These are phyloP conservation scores for Pampusana beccarii DNA, from an alignment of 2,113 vertebrate species.

Conservation along the genomic window DNA sequence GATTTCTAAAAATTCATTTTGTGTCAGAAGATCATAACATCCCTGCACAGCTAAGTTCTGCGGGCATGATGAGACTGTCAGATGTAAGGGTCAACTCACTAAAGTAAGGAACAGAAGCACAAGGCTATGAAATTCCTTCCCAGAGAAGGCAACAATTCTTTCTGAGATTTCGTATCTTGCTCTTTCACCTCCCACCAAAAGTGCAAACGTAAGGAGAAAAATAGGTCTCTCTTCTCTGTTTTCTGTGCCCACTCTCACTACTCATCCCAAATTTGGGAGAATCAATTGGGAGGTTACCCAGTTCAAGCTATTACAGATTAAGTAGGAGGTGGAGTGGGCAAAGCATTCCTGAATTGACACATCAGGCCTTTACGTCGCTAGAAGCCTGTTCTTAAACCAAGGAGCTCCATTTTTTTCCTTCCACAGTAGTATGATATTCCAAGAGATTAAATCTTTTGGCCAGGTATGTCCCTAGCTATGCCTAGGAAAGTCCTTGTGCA, in stretches of 20 bases:
- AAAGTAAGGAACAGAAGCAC: not conserved
- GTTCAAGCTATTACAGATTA: not conserved
- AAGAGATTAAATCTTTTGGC: not conserved
- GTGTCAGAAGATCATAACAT: not conserved
- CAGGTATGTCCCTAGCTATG: not conserved
- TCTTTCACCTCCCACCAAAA: not conserved
- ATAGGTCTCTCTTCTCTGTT: not conserved
- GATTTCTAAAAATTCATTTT: slow-evolving; percentile 2
- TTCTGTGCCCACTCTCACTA: not conserved
- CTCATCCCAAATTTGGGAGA: not conserved
- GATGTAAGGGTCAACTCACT: not conserved
- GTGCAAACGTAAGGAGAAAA: not conserved
- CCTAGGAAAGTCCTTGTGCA: not conserved
- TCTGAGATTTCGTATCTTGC: not conserved
- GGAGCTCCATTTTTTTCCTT: not conserved
- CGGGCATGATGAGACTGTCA: not conserved
- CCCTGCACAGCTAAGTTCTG: not conserved
- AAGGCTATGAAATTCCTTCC: not conserved
- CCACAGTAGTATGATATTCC: not conserved
- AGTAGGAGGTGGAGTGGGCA: not conserved
- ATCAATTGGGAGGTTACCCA: not conserved
- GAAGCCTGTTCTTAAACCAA: not conserved
- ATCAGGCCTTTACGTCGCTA: not conserved
- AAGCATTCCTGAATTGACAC: not conserved
- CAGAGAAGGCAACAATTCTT: not conserved